phyloP scores from a whole-genome alignment of 2,797 vertebrate genomes.

The Lacerta viridis region DNA sequence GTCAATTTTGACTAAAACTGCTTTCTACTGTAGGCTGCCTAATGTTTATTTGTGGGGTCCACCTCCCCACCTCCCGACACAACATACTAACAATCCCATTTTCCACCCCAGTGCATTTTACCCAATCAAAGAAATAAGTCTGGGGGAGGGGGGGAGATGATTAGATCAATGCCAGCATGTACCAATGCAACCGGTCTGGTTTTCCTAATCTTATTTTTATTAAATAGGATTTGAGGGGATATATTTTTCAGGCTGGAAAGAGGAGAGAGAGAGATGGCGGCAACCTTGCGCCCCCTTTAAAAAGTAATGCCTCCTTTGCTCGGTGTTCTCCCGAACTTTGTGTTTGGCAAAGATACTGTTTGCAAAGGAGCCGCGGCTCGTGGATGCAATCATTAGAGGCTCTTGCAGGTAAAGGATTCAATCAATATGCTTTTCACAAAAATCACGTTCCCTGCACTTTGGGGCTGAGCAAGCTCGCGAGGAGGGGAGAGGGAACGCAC shows the following conservation, averaged over 20 bases:
- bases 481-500: background rate
- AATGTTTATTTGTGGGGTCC: slow-evolving; percentile 1
- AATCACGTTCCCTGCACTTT: slow-evolving; percentile 37
- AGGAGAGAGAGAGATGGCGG: slow-evolving; percentile 8
- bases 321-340: slow-evolving; percentile 27
- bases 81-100: background rate
- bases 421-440: slow-evolving; percentile 54
- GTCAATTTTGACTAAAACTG: slow-evolving; percentile 9
- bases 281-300: slow-evolving; percentile 19
- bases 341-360: slow-evolving; percentile 50
- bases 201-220: slow-evolving; percentile 50
- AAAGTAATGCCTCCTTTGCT: slow-evolving; percentile 41
- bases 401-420: slow-evolving; percentile 56
- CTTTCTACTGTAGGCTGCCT: background rate
- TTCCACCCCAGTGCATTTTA: slow-evolving; percentile 31
- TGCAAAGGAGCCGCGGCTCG: slow-evolving; percentile 25
- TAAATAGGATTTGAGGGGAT: slow-evolving; percentile 50
- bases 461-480: slow-evolving; percentile 24
- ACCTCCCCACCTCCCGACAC: background rate
- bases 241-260: slow-evolving; percentile 5
- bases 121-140: slow-evolving; percentile 32
- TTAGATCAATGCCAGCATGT: slow-evolving; percentile 44
- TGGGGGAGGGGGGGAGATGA: slow-evolving; percentile 21
- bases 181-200: slow-evolving; percentile 23
- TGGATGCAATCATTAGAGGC: slow-evolving; percentile 35